Evolutionary conservation across 1,140 invertebrate genomes (phyloP).

Genomic region (Helicorthomorpha holstii): DNA sequence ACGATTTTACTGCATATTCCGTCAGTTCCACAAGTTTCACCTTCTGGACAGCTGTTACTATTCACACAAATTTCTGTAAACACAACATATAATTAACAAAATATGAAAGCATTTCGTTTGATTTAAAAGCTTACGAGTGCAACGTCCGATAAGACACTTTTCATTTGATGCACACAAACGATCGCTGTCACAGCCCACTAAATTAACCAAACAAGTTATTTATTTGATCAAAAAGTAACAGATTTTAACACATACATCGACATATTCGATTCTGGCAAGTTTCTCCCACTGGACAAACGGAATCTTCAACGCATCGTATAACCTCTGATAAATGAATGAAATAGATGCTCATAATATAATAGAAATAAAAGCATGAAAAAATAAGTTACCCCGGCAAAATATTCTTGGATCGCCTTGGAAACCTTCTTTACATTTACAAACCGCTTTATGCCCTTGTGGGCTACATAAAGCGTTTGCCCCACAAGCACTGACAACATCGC

Average conservation of each 20-base stretch:
- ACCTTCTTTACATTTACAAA: constrained; percentile 55
- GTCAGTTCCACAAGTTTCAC: not conserved
- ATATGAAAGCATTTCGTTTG: not conserved
- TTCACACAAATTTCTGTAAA: not conserved
- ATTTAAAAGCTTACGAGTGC: not conserved
- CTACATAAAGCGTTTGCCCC: constrained; percentile 23
- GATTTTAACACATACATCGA: constrained; percentile 1
- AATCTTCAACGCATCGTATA: constrained; percentile 3
- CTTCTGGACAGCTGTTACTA: not conserved
- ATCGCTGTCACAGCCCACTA: constrained; percentile 5
- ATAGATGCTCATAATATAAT: not conserved
- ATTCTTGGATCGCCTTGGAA: constrained; percentile 48
- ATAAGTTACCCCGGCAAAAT: constrained; percentile 50
- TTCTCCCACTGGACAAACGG: constrained; percentile 2
- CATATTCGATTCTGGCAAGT: constrained; percentile 8
- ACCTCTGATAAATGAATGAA: not conserved
- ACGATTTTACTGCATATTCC: not conserved
- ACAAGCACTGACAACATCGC: constrained; percentile 38
- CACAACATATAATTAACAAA: not conserved
- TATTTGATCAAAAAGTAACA: not conserved
- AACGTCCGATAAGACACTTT: constrained; percentile 3
- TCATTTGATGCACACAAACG: constrained; percentile 4
- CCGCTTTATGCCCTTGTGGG: constrained; percentile 44
- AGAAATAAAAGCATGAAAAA: not conserved
- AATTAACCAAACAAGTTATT: not conserved